Evolutionary conservation across 2,113 vertebrate genomes (phyloP).

Genomic region (sheep (Ovis aries)): DNA sequence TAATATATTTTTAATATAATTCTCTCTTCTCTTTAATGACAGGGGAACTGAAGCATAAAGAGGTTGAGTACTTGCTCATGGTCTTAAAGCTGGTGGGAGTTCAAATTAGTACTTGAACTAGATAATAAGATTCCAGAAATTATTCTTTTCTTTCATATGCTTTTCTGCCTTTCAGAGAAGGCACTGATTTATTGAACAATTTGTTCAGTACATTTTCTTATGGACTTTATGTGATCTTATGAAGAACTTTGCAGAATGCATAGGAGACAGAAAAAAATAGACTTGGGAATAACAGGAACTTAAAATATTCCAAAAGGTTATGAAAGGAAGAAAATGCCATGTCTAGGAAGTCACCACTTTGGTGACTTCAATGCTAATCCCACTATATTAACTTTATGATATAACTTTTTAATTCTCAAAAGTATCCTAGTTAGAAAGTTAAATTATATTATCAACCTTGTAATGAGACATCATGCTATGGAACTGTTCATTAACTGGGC

Average conservation of each 20-base stretch:
- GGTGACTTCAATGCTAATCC: neutral
- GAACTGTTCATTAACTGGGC: neutral
- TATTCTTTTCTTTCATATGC: neutral
- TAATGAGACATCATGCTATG: neutral
- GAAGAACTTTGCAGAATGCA: neutral
- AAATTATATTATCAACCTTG: neutral
- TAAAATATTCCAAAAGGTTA: neutral
- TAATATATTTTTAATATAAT: neutral
- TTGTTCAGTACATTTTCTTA: neutral
- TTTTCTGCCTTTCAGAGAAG: neutral
- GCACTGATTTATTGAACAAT: neutral
- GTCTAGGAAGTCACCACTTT: neutral
- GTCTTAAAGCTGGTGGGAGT: neutral
- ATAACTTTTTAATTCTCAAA: neutral
- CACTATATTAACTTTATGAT: neutral
- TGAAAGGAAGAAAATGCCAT: neutral
- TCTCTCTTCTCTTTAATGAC: neutral
- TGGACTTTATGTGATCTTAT: neutral
- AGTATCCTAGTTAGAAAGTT: neutral
- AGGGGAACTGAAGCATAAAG: neutral
- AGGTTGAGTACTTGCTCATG: neutral
- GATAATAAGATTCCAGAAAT: neutral
- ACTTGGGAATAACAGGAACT: neutral
- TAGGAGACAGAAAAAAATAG: neutral
- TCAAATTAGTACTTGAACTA: neutral